Percentiles rank a stretch among this genome's conserved stretches.
Evolutionary conservation across 2,113 vertebrate genomes (phyloP).

Genomic region (Athene noctua): DNA sequence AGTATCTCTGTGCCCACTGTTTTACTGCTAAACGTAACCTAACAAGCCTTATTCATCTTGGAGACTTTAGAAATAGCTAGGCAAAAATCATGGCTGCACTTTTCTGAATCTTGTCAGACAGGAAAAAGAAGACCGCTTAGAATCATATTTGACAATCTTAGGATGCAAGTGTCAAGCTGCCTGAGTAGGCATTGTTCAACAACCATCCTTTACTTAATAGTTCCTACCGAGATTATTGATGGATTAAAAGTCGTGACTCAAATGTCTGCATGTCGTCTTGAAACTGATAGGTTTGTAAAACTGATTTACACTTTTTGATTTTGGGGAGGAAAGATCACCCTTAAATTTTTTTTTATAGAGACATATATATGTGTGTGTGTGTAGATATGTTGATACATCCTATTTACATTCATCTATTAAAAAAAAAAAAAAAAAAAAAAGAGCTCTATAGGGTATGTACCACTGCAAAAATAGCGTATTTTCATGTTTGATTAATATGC

Average conservation of each 20-base stretch:
- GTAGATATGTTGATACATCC: not conserved
- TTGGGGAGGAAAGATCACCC: not conserved
- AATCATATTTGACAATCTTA: not conserved
- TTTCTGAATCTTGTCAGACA: not conserved
- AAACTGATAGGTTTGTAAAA: not conserved
- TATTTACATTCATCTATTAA: not conserved
- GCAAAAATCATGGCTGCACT: not conserved
- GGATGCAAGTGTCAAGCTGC: not conserved
- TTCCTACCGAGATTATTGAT: not conserved
- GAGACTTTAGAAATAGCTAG: not conserved
- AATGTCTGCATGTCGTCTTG: not conserved
- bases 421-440: not conserved
- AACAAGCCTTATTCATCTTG: not conserved
- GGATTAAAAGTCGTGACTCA: not conserved
- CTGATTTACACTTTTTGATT: not conserved
- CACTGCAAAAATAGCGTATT: not conserved
- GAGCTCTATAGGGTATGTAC: too few species aligned
- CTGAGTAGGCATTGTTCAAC: not conserved
- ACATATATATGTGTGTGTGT: too few species aligned
- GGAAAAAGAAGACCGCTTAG: not conserved
- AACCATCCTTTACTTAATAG: not conserved
- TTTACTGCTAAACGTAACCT: not conserved
- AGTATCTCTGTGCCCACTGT: not conserved
- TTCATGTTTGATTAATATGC: not conserved
- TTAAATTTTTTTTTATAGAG: not conserved